These are phyloP conservation scores for Struthidea cinerea DNA, from an alignment of 2,113 vertebrate genomes.

Conservation along the genomic window DNA sequence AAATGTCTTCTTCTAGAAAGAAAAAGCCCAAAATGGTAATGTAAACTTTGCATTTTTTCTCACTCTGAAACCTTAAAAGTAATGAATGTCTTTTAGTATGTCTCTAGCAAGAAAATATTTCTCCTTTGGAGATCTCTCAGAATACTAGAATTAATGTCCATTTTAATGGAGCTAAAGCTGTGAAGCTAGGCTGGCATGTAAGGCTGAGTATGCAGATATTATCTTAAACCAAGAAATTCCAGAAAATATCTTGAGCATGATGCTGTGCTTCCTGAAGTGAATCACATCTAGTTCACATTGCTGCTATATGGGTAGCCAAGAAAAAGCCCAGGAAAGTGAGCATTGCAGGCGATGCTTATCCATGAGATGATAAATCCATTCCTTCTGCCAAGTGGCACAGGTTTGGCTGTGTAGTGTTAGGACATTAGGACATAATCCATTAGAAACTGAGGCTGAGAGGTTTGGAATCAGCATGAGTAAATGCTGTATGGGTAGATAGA, in stretches of 20 bases:
- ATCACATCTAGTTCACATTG: background rate
- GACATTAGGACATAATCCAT: background rate
- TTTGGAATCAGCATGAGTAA: background rate
- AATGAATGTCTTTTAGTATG: background rate
- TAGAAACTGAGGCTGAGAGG: background rate
- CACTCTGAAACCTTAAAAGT: background rate
- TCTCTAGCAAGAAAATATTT: background rate
- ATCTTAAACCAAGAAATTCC: background rate
- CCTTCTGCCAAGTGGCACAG: background rate
- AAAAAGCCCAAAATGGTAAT: background rate
- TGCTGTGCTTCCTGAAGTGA: background rate
- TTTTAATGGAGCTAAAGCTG: background rate
- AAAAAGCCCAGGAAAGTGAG: background rate
- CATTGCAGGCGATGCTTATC: background rate
- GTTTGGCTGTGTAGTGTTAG: background rate
- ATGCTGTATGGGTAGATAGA: background rate
- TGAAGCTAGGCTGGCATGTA: background rate
- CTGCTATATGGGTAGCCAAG: background rate
- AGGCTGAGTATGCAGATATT: background rate
- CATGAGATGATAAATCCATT: background rate
- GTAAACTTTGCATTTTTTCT: background rate
- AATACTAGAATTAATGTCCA: background rate
- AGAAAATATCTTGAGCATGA: background rate
- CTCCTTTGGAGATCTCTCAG: background rate
- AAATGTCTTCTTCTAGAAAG: background rate